Percentiles rank a stretch among this genome's conserved stretches.
Conservation (phyloP, 2,888 invertebrate genomes). For the Melolontha melolontha region DNA sequence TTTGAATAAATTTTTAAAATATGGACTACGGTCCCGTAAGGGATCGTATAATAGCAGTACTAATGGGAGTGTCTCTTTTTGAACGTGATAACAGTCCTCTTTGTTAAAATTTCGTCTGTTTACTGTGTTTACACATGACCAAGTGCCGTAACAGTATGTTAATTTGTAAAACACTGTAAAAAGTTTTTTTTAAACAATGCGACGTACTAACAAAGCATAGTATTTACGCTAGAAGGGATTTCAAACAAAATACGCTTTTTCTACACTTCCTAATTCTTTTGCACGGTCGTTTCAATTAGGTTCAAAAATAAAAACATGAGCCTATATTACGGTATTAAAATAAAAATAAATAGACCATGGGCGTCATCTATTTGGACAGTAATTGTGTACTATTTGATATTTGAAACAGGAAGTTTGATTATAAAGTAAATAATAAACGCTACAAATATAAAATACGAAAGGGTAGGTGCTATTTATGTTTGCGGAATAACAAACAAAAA, state of each 20-base stretch:
- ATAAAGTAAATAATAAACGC: no score
- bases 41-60: conserved; percentile 8
- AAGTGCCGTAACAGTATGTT: background rate
- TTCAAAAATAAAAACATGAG: no score
- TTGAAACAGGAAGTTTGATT: no score
- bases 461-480: no score
- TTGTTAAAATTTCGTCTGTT: background rate
- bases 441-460: no score
- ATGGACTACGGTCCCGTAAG: background rate
- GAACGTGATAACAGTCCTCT: background rate
- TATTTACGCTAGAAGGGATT: conserved; percentile 23
- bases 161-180: conserved; percentile 1
- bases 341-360: no score
- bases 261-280: conserved; percentile 15
- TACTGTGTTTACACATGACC: conserved; percentile 4
- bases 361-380: no score
- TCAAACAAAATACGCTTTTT: conserved; percentile 26
- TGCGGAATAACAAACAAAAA: no score
- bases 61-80: conserved; percentile 16
- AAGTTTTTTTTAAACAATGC: background rate
- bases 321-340: no score
- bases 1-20: conserved; percentile 13
- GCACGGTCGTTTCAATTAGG: background rate
- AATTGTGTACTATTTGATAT: no score
- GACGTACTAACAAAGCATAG: background rate